These are phyloP conservation scores for Emydura subglobosa DNA, from an alignment of 2,113 vertebrate species.

Conservation along the genomic window DNA sequence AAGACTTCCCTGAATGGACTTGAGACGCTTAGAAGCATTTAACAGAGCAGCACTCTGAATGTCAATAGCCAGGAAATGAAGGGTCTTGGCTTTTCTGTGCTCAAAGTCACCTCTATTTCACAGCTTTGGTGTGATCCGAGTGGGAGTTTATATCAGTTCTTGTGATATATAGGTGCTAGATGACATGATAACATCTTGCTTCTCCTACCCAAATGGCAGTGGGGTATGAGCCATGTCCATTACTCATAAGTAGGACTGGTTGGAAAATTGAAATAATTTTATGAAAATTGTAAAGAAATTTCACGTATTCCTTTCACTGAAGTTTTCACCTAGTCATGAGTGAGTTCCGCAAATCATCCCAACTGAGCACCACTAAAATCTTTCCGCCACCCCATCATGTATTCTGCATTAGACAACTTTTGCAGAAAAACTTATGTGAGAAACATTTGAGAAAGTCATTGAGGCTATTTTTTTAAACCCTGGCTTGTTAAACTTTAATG, in stretches of 20 bases:
- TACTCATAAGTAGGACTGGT: not conserved
- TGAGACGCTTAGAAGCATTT: not conserved
- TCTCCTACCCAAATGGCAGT: not conserved
- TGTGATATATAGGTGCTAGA: not conserved
- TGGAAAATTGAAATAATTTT: not conserved
- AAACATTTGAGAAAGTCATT: not conserved
- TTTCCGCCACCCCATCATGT: not conserved
- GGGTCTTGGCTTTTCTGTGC: not conserved
- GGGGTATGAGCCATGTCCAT: not conserved
- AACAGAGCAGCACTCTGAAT: not conserved
- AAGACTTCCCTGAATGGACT: not conserved
- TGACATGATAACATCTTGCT: not conserved
- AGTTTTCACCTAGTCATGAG: not conserved
- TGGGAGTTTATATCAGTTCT: not conserved
- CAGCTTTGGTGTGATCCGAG: not conserved
- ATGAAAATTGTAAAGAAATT: not conserved
- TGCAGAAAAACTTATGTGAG: not conserved
- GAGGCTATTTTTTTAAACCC: not conserved
- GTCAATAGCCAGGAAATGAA: not conserved
- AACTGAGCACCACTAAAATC: not conserved
- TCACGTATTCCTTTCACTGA: conserved; percentile 12
- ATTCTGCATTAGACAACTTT: not conserved
- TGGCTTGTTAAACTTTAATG: not conserved
- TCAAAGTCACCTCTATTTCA: not conserved
- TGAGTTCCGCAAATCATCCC: not conserved